These are phyloP conservation scores for Cetonia aurata DNA, from an alignment of 2,888 invertebrate species.

Conservation along the genomic window DNA sequence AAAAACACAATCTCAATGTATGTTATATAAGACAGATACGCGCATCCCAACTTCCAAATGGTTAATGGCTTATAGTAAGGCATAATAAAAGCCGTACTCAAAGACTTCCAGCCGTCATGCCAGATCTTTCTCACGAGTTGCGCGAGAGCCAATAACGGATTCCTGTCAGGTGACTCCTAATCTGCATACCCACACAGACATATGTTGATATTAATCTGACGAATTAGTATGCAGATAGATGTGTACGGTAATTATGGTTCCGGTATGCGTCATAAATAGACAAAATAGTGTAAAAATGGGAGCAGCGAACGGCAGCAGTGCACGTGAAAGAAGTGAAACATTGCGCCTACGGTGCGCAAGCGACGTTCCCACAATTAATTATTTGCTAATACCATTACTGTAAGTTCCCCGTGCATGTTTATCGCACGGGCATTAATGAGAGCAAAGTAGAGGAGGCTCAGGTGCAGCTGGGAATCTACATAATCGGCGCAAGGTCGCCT, in stretches of 20 bases:
- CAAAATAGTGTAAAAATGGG: conserved; percentile 1
- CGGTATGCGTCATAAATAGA: conserved; percentile 14
- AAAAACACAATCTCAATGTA: no score
- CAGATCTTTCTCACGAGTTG: conserved; percentile 39
- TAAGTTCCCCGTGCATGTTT: conserved; percentile 16
- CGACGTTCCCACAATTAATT: conserved; percentile 33
- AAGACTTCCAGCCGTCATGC: conserved; percentile 6
- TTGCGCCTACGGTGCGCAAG: not conserved
- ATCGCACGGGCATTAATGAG: conserved; percentile 18
- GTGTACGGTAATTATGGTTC: conserved; percentile 34
- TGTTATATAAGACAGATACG: not conserved
- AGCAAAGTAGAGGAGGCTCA: conserved; percentile 18
- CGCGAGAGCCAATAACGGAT: conserved; percentile 31
- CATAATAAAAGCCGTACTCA: not conserved
- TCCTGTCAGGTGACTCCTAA: conserved; percentile 12
- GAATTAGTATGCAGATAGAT: conserved; percentile 21
- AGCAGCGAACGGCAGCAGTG: not conserved
- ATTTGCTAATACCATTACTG: conserved; percentile 24
- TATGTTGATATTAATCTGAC: conserved; percentile 9
- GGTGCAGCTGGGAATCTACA: conserved; percentile 22
- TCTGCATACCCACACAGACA: conserved; percentile 19
- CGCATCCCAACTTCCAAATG: not conserved
- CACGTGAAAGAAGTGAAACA: conserved; percentile 8
- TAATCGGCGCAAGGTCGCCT: conserved; percentile 35
- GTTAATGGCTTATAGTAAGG: not conserved